Evolutionary conservation across 2,888 invertebrate species (phyloP).

Genomic region (Dastarcus helophoroides): DNA sequence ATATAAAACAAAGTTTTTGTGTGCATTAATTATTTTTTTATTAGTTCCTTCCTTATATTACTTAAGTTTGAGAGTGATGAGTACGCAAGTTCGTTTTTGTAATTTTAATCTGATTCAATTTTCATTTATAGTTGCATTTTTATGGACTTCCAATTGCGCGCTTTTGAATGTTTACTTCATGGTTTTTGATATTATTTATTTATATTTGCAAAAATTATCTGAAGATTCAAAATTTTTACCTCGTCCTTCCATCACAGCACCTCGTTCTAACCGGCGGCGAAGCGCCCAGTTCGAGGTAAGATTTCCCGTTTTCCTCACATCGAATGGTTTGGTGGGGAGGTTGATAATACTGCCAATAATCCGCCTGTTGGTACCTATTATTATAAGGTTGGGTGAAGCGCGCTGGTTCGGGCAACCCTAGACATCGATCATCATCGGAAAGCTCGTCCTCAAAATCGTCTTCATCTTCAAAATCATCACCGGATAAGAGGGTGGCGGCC

Average conservation of each 20-base stretch:
- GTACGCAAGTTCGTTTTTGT: too few species aligned
- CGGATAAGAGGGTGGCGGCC: constrained; percentile 31
- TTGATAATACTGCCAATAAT: constrained; percentile 41
- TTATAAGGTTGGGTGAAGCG: constrained; percentile 21
- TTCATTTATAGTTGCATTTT: too few species aligned
- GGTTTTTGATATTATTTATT: too few species aligned
- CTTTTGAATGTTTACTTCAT: too few species aligned
- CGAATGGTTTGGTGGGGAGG: constrained; percentile 67
- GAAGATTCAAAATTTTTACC: too few species aligned
- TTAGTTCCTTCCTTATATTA: too few species aligned
- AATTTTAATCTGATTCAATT: too few species aligned
- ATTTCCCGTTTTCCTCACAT: constrained; percentile 81
- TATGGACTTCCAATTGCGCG: too few species aligned
- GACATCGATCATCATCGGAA: constrained; percentile 42
- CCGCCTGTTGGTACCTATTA: constrained; percentile 31
- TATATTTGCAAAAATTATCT: too few species aligned
- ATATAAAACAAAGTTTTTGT: too few species aligned
- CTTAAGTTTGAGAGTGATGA: too few species aligned
- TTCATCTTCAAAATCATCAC: constrained; percentile 45
- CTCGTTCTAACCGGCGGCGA: constrained; percentile 35
- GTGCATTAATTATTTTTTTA: too few species aligned
- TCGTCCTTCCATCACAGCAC: constrained; percentile 36
- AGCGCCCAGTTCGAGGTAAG: constrained; percentile 75
- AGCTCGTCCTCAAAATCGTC: constrained; percentile 52
- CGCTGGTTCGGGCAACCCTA: constrained; percentile 38